Percentiles rank a stretch among this genome's conserved stretches.
phyloP scores from a whole-genome alignment of 92 coral and sea anemone genomes.

The Epizoanthus fatuus region DNA sequence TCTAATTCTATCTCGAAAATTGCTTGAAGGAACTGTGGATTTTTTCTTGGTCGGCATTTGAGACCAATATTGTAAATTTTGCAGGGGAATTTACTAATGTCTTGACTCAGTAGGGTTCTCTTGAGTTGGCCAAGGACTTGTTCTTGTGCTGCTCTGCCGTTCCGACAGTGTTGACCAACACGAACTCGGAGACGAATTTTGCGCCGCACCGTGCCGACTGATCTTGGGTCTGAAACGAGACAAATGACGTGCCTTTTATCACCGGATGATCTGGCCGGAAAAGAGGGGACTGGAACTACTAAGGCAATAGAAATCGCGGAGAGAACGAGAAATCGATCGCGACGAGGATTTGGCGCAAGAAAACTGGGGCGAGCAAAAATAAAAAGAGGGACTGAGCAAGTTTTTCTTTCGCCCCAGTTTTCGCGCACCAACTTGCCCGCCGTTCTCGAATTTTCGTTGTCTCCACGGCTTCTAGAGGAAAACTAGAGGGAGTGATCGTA shows the following conservation, averaged over 20 bases:
- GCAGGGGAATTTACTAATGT: slow-evolving; percentile 88
- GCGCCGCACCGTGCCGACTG: slow-evolving; percentile 65
- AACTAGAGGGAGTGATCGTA: too few relatives aligned
- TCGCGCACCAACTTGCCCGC: too few relatives aligned
- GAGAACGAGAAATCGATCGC: too few relatives aligned
- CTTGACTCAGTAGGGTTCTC: slow-evolving; percentile 74
- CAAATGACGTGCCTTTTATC: neutral
- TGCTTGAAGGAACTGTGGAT: slow-evolving; percentile 52
- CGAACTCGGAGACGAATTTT: slow-evolving; percentile 79
- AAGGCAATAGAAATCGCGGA: neutral
- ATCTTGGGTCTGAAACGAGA: slow-evolving; percentile 25
- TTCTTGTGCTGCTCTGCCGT: slow-evolving; percentile 32
- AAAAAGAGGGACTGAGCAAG: too few relatives aligned
- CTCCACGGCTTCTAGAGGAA: too few relatives aligned
- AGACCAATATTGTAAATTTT: slow-evolving; percentile 64
- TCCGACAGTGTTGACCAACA: slow-evolving; percentile 52
- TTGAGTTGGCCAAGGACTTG: slow-evolving; percentile 70
- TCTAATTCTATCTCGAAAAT: slow-evolving; percentile 82
- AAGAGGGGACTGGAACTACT: neutral
- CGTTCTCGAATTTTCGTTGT: too few relatives aligned
- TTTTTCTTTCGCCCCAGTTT: too few relatives aligned
- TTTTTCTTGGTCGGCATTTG: slow-evolving; percentile 66
- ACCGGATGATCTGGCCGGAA: neutral
- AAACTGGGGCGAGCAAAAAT: too few relatives aligned
- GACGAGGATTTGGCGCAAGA: too few relatives aligned